Evolutionary conservation across 2,797 vertebrate genomes (phyloP).

Genomic region (Sebastes jordani): DNA sequence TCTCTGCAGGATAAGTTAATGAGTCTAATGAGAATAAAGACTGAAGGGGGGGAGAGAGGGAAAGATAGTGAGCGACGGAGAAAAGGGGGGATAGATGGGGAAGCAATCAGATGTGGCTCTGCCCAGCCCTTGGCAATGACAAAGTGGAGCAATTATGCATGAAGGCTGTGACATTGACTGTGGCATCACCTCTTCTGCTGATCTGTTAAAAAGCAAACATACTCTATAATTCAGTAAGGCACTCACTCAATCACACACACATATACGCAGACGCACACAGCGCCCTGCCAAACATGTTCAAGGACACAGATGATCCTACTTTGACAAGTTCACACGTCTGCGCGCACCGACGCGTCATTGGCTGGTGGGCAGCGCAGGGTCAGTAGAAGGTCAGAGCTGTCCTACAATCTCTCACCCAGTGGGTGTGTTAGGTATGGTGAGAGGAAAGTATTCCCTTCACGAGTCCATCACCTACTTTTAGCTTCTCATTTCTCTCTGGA

Average conservation of each 20-base stretch:
- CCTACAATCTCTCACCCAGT: constrained; percentile 31
- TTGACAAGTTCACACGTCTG: constrained; percentile 52
- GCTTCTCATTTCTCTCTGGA: constrained; percentile 28
- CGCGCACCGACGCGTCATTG: background rate
- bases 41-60: constrained; percentile 34
- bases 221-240: constrained; percentile 65
- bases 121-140: constrained; percentile 75
- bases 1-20: constrained; percentile 68
- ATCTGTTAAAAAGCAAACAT: constrained; percentile 78
- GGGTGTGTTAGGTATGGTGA: constrained; percentile 17
- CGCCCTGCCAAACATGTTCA: constrained; percentile 45
- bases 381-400: constrained; percentile 45
- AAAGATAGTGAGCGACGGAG: constrained; percentile 25
- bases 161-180: constrained; percentile 80
- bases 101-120: constrained; percentile 67
- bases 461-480: constrained; percentile 43
- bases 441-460: constrained; percentile 17
- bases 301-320: constrained; percentile 53
- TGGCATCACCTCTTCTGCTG: constrained; percentile 74
- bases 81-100: constrained; percentile 16
- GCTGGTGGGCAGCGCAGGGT: constrained; percentile 31
- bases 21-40: constrained; percentile 70
- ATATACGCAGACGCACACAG: background rate
- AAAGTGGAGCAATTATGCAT: constrained; percentile 81
- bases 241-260: constrained; percentile 16